These are phyloP conservation scores for Anhinga anhinga DNA, from an alignment of 2,113 vertebrate genomes.

Conservation along the genomic window DNA sequence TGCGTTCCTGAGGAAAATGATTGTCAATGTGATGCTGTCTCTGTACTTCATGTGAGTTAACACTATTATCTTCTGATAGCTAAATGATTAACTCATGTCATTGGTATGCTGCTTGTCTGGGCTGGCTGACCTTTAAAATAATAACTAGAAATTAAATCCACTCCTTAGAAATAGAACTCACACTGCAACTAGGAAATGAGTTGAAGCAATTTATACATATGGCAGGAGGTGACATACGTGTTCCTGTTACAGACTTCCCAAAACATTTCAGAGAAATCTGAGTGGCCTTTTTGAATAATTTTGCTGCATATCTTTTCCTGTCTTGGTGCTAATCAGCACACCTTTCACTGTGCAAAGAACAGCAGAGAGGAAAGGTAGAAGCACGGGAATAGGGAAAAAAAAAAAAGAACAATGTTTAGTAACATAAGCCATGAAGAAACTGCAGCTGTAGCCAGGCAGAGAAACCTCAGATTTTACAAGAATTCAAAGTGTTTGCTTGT, in stretches of 20 bases:
- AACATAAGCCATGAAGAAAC: neutral
- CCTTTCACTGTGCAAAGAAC: neutral
- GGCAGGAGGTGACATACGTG: neutral
- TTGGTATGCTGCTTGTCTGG: neutral
- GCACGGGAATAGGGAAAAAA: neutral
- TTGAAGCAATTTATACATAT: neutral
- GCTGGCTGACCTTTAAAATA: neutral
- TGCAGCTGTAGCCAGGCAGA: neutral
- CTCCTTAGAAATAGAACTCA: neutral
- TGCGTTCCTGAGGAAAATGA: neutral
- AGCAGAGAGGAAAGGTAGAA: neutral
- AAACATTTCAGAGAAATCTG: conserved; percentile 4
- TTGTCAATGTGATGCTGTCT: neutral
- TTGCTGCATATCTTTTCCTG: neutral
- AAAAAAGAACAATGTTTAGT: neutral
- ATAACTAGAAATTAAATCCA: neutral
- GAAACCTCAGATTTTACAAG: neutral
- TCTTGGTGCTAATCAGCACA: neutral
- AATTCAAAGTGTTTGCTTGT: neutral
- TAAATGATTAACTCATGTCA: neutral
- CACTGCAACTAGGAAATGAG: neutral
- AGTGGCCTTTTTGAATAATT: neutral
- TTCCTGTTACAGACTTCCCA: conserved; percentile 3
- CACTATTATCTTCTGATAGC: neutral
- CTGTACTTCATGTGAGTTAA: neutral